phyloP scores from a whole-genome alignment of 2,888 invertebrate genomes.

The Fissipunctia ypsillon region DNA sequence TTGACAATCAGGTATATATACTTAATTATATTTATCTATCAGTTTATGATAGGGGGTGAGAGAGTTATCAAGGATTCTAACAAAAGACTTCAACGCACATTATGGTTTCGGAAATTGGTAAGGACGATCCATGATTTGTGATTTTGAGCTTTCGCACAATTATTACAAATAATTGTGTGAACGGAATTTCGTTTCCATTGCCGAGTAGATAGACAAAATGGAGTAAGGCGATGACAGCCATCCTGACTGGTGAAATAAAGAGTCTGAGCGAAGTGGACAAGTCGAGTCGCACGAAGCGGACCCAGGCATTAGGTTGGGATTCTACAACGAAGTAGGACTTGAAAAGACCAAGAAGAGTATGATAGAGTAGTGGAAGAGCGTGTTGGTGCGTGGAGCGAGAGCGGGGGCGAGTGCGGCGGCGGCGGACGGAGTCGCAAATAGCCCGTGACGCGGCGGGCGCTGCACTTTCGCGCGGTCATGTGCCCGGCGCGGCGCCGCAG shows the following conservation, averaged over 20 bases:
- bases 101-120: constrained; percentile 30
- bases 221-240: neutral
- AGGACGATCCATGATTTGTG: constrained; percentile 4
- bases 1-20: constrained; percentile 55
- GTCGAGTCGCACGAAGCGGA: neutral
- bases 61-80: constrained; percentile 51
- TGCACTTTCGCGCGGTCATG: constrained; percentile 89
- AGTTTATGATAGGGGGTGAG: constrained; percentile 48
- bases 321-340: neutral
- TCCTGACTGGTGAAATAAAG: neutral
- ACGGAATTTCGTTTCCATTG: neutral
- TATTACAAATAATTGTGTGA: neutral
- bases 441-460: constrained; percentile 89
- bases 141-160: neutral
- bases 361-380: constrained; percentile 10
- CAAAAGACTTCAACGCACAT: constrained; percentile 78
- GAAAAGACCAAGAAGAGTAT: neutral
- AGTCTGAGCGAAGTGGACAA: neutral
- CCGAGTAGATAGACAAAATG: neutral
- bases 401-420: constrained; percentile 53
- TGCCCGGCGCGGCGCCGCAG: constrained; percentile 87
- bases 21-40: constrained; percentile 60
- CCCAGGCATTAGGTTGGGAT: neutral
- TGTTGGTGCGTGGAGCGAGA: constrained; percentile 53
- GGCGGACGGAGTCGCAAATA: constrained; percentile 83